Percentiles rank a stretch among this genome's conserved stretches.
Conservation (phyloP, 2,888 invertebrate genomes). For the Melanotus villosus region DNA sequence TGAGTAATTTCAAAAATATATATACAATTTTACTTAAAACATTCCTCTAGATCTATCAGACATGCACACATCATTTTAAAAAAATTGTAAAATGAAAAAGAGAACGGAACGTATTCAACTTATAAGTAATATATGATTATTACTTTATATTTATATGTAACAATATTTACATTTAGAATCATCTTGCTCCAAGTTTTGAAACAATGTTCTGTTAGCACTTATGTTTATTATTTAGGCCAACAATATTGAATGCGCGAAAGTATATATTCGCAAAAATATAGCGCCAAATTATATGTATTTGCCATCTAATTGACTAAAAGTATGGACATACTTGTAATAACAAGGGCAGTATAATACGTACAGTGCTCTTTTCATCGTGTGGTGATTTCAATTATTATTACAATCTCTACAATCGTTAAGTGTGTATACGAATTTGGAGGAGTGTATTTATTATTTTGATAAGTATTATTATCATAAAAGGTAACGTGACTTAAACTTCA, state of each 20-base stretch:
- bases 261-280: constrained; percentile 54
- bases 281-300: constrained; percentile 56
- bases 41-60: constrained; percentile 61
- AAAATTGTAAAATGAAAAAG: constrained; percentile 35
- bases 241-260: constrained; percentile 52
- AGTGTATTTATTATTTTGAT: no score
- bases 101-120: constrained; percentile 7
- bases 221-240: constrained; percentile 57
- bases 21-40: constrained; percentile 61
- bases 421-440: constrained; percentile 11
- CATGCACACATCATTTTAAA: constrained; percentile 58
- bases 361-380: constrained; percentile 12
- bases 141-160: constrained; percentile 68
- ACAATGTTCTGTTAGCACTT: constrained; percentile 52
- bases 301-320: constrained; percentile 62
- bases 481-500: constrained; percentile 51
- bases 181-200: constrained; percentile 62
- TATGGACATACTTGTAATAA: constrained; percentile 55
- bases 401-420: constrained; percentile 23
- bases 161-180: constrained; percentile 74
- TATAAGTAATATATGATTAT: constrained; percentile 55
- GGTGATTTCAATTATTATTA: constrained; percentile 8
- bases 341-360: constrained; percentile 13
- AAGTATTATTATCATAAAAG: neutral
- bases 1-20: constrained; percentile 63